phyloP scores from a whole-genome alignment of 2,888 invertebrate genomes.

The Copidosoma aretas region DNA sequence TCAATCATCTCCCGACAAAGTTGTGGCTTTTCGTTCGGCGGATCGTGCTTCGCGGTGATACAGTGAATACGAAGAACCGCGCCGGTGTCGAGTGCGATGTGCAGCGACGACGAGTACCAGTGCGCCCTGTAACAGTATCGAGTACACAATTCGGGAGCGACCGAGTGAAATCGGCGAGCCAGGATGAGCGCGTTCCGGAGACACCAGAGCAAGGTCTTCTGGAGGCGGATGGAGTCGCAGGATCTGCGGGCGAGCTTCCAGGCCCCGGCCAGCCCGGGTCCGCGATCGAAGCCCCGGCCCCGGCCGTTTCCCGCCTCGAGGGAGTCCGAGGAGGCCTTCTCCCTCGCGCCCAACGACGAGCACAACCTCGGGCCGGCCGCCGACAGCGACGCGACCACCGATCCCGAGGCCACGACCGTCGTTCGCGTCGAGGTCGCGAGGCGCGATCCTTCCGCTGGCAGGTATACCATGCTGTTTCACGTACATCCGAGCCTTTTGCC shows the following conservation, averaged over 20 bases:
- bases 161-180: conserved; percentile 13
- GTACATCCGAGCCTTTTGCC: no score
- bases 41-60: no score
- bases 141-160: no score
- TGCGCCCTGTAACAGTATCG: no score
- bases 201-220: conserved; percentile 58
- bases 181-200: conserved; percentile 58
- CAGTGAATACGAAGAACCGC: no score
- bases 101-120: not conserved
- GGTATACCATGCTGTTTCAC: no score
- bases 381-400: conserved; percentile 36
- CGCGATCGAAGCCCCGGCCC: not conserved
- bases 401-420: conserved; percentile 41
- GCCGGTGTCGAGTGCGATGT: no score
- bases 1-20: no score
- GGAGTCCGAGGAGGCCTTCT: not conserved
- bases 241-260: conserved; percentile 39
- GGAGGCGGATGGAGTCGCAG: conserved; percentile 55
- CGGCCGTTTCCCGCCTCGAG: not conserved
- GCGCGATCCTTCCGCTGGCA: conserved; percentile 11
- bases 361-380: no score
- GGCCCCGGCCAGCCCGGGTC: not conserved
- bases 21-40: no score
- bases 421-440: conserved; percentile 31
- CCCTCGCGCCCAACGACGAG: not conserved